Base-by-base conservation (phyloP, 2,797 vertebrate species). In the Phalanger gymnotis region DNA sequence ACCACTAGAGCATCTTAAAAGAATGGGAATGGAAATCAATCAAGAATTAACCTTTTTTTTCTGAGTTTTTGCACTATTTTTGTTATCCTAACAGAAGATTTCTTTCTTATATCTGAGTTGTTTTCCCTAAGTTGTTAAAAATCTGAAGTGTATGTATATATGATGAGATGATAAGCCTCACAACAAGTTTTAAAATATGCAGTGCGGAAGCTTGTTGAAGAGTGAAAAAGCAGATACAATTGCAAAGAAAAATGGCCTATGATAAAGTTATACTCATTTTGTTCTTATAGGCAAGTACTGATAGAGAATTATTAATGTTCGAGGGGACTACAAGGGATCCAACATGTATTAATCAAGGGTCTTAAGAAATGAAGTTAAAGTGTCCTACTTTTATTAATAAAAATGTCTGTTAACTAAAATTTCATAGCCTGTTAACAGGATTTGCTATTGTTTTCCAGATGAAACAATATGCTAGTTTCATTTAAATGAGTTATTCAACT, bases 61-160 rank as follows among this genome's bases (percentile, higher is more conserved):
- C 40, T 47, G 22, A 3, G 2, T 47, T 81, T 81, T 47, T 47
- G 6, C 22, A 25, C 22, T 81, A n/a, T 47, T 81, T 40, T 47
- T 81, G 22, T 81, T 47, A 81, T 81, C 7, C 73, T 81, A 25
- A 73, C 2, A 47, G 40, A 81, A 9, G 73, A 28, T 94, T 58
- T 91, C 16, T 91, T 2, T 53, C 81, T 40, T 56, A 54, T 27
- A 91, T 90, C 93, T 54, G 53, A 94, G 95, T 53, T 95, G 34
- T 93, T 95, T 95, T 94, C 58, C n/a, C 7, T 92, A 90, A 90
- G 34, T 92, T 93, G 58, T 95, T 92, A 95, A 93, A 91, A 94
- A 87, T 81, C 13, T 93, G 90, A 90, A 92, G 91, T 93, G n/a
- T 91, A 2, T 92, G 2, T 47, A 81, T 47, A 90, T 56, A 90